Evolutionary conservation across 2,113 vertebrate genomes (phyloP), one percentile per base, ranked within the genome.

Genomic region (Murina feae): DNA sequence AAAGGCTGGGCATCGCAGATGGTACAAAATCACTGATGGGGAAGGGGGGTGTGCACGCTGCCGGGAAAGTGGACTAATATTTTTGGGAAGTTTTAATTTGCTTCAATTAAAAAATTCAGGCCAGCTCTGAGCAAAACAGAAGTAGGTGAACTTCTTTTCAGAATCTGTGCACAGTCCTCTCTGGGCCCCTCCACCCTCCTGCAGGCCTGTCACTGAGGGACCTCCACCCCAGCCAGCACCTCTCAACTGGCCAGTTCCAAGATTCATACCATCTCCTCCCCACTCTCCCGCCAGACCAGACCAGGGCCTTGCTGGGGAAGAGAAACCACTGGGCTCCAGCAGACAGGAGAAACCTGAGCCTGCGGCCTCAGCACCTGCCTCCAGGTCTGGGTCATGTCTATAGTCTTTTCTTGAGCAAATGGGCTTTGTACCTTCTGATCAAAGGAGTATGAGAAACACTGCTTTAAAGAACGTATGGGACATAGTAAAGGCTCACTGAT

Each of bases 91-190:
- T 95, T 86, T 91, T 96, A 95, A 97, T 97, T 97, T 96, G 93
- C 51, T 91, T 96, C 93, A 91, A 83, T 94, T 96, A 97, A 96
- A 92, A 93, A 96, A 96, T 97, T 94, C 94, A 97, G 95, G 96
- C 91, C 96, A 96, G 94, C 86, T 91, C 91, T 37, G 30, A 90
- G 66, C 86, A 89, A 83, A 95, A 89, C 16, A 49, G 51, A 96
- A 97, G 86, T 95, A 96, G 95, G 94, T 96, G 95, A 95, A 53
- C 83, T 84, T 92, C 58, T 72, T 96, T 72, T 79, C 83, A 30
- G 44, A 55, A 58, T 23, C 51, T 93, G 68, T 49, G 23, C 30
- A 42, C 42, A 18, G 42, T 53, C 35, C 55, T 84, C 69, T 87
- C 90, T 68, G 58, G 49, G 75, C 18, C 84, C 39, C 49, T 39